Percentiles rank a stretch among this genome's conserved stretches.
Evolutionary conservation across 2,888 invertebrate genomes (phyloP).

Genomic region (Diachrysia chrysitis): DNA sequence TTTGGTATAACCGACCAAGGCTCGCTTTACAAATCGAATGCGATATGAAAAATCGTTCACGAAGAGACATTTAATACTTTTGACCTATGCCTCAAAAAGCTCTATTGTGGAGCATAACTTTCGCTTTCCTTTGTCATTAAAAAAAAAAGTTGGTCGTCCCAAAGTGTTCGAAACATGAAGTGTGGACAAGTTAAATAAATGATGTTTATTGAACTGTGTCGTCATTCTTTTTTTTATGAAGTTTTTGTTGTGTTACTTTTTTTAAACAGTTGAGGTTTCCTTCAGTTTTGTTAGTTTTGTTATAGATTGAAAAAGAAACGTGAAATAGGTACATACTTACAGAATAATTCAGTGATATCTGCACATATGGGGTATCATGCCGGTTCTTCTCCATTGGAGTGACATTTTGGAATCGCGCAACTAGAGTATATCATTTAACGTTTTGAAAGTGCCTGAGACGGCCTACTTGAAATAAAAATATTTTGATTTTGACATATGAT

Average conservation of each 20-base stretch:
- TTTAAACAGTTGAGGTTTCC: neutral
- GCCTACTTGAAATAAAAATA: too few relatives aligned
- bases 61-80: slow-evolving; percentile 64
- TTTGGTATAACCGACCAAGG: slow-evolving; percentile 56
- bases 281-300: neutral
- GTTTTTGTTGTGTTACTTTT: slow-evolving; percentile 18
- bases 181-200: slow-evolving; percentile 28
- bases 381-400: too few relatives aligned
- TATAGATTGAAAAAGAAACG: neutral
- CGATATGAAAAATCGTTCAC: slow-evolving; percentile 71
- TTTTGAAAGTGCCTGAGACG: too few relatives aligned
- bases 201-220: slow-evolving; percentile 16
- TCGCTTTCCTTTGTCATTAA: slow-evolving; percentile 72
- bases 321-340: too few relatives aligned
- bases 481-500: too few relatives aligned
- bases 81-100: slow-evolving; percentile 68
- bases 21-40: slow-evolving; percentile 67
- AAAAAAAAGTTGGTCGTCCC: slow-evolving; percentile 62
- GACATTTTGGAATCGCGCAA: too few relatives aligned
- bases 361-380: too few relatives aligned
- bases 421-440: too few relatives aligned
- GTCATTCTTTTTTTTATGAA: neutral
- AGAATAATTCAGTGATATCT: too few relatives aligned
- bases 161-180: slow-evolving; percentile 43
- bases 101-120: slow-evolving; percentile 69